Base-by-base conservation (phyloP, 2,113 vertebrate species). In the Epinephelus moara region DNA sequence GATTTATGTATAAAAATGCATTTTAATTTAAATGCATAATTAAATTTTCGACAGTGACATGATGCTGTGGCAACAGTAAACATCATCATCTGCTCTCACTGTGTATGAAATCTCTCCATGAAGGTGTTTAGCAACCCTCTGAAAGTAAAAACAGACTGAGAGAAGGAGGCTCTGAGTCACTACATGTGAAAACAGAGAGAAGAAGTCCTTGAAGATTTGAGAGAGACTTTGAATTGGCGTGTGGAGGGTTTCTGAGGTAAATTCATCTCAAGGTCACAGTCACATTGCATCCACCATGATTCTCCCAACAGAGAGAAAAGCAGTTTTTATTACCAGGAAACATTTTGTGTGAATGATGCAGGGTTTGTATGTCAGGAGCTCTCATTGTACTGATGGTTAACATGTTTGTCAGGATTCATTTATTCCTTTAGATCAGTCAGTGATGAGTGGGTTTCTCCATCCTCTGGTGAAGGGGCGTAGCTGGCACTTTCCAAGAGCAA, bases 91-190 rank as follows among this genome's bases (percentile, higher is more conserved):
- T 23, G 61, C 50, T 79, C n/a, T 76, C 19, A 19, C 70, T 79
- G 12, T 69, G 70, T 59, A 55, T 57, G 7, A 47, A 78, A 67
- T 53, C 73, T 57, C 53, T 37, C 2, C 49, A 52, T 49, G 61
- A 71, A 61, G 27, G 49, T 71, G 85, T 78, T 85, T 60, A 63
- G 30, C 52, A 66, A 70, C 52, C 84, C 60, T 77, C 63, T 82
- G 15, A 80, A 81, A 85, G 82, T 62, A 72, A 88, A 72, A 86
- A 80, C 68, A 47, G 57, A 50, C 18, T 6, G 25, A 70, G 56
- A 62, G 72, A 52, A 53, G 33, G 74, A 68, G 74, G 90, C 77
- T 84, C 30, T 87, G 89, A 92, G 75, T 88, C 89, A 85, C 69
- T 6, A 63, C 66, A 53, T 57, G 27, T 67, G 53, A 59, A 85